phyloP scores from a whole-genome alignment of 2,113 vertebrate species.

The Centropus bengalensis region DNA sequence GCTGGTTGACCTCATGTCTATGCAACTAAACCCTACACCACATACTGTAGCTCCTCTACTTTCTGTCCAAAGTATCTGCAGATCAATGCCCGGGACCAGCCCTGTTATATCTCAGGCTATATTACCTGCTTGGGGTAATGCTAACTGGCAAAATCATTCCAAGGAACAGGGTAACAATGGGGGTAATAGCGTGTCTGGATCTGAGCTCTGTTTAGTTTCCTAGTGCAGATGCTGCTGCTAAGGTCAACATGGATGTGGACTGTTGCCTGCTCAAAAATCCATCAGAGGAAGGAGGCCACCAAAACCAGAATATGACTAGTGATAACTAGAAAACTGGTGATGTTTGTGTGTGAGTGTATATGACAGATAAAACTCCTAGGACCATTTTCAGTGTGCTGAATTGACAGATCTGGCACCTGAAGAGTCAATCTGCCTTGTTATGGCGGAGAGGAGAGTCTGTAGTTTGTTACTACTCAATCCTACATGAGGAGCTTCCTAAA shows the following conservation, averaged over 20 bases:
- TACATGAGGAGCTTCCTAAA: accelerated
- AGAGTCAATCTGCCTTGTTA: not conserved
- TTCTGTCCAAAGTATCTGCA: not conserved
- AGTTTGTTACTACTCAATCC: not conserved
- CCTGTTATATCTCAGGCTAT: not conserved
- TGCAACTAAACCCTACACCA: not conserved
- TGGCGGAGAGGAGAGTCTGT: not conserved
- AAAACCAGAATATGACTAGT: not conserved
- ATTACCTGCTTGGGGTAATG: not conserved
- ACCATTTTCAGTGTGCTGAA: not conserved
- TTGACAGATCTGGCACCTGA: not conserved
- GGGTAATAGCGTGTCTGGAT: not conserved
- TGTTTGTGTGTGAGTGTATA: not conserved
- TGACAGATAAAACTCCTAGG: not conserved
- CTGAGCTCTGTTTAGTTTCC: not conserved
- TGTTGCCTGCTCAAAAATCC: not conserved
- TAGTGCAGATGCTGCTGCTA: not conserved
- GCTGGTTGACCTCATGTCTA: not conserved
- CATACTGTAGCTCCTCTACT: not conserved
- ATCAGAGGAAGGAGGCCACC: not conserved
- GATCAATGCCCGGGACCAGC: accelerated
- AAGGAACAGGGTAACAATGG: not conserved
- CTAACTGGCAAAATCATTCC: not conserved
- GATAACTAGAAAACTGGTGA: not conserved
- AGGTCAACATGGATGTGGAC: not conserved